Evolutionary conservation across 2,888 invertebrate genomes (phyloP).

Genomic region (Flexamia atlantica): DNA sequence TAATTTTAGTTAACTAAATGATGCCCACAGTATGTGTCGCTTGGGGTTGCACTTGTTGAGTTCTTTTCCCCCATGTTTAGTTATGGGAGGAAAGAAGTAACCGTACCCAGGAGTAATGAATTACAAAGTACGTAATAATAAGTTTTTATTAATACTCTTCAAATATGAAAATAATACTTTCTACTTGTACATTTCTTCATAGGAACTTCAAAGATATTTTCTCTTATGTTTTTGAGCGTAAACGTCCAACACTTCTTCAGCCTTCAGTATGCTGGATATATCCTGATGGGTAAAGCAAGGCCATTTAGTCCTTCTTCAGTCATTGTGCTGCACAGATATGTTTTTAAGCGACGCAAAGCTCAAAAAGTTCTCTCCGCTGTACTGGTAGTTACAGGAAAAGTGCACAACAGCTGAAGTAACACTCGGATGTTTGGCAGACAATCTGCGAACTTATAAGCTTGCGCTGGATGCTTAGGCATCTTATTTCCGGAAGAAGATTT

Average conservation of each 20-base stretch:
- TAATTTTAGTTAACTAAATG: no score
- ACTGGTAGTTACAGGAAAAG: slow-evolving; percentile 47
- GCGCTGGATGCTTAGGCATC: slow-evolving; percentile 35
- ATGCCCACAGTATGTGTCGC: no score
- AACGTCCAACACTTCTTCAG: slow-evolving; percentile 44
- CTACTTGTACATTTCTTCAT: not conserved
- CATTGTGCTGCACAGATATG: slow-evolving; percentile 38
- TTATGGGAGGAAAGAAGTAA: no score
- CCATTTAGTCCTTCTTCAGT: slow-evolving; percentile 30
- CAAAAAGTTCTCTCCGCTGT: slow-evolving; percentile 21
- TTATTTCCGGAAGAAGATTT: slow-evolving; percentile 17
- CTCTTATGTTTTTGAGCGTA: slow-evolving; percentile 14
- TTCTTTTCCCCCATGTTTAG: no score
- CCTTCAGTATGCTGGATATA: slow-evolving; percentile 13
- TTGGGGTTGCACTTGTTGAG: no score
- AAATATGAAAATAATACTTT: no score
- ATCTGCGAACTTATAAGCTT: not conserved
- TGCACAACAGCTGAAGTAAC: slow-evolving; percentile 43
- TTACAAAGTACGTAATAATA: no score
- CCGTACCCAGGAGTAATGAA: no score
- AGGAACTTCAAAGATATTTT: slow-evolving; percentile 25
- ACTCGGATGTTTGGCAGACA: slow-evolving; percentile 40
- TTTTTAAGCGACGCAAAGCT: not conserved
- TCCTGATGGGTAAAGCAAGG: slow-evolving; percentile 39
- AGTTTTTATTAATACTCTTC: no score